Evolutionary conservation across 1,140 invertebrate species (phyloP).

Genomic region (Neelides sp.): DNA sequence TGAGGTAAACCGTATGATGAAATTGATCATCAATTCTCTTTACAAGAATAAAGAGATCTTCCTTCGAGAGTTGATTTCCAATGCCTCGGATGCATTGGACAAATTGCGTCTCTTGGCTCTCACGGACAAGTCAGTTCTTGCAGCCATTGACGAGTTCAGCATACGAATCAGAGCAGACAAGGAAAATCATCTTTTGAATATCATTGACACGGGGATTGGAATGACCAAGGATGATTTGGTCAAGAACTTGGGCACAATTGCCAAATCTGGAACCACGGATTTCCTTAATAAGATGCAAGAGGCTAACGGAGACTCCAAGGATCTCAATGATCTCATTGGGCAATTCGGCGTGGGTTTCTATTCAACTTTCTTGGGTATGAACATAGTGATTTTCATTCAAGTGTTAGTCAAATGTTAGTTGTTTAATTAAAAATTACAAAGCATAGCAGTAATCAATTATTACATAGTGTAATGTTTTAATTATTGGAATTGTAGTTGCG

Average conservation of each 20-base stretch:
- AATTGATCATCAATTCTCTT: conserved; percentile 95
- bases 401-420: background rate
- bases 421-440: background rate
- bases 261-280: conserved; percentile 97
- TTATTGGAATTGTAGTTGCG: conserved; percentile 47
- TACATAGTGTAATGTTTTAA: background rate
- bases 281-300: conserved; percentile 91
- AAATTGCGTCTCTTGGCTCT: conserved; percentile 87
- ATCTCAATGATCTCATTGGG: conserved; percentile 75
- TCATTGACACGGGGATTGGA: conserved; percentile 93
- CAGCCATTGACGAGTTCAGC: conserved; percentile 64
- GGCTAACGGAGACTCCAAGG: conserved; percentile 41
- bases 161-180: conserved; percentile 95
- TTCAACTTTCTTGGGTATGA: conserved; percentile 72
- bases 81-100: conserved; percentile 89
- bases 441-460: background rate
- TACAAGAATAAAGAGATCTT: conserved; percentile 99
- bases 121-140: conserved; percentile 66
- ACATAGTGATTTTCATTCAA: background rate
- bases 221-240: conserved; percentile 94
- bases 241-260: conserved; percentile 96
- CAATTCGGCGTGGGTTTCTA: conserved; percentile 98
- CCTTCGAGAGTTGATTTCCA: conserved; percentile 91
- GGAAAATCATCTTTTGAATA: conserved; percentile 83
- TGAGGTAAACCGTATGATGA: conserved; percentile 99